phyloP scores from a whole-genome alignment of 2,797 vertebrate species.

The Tolypeutes matacus region DNA sequence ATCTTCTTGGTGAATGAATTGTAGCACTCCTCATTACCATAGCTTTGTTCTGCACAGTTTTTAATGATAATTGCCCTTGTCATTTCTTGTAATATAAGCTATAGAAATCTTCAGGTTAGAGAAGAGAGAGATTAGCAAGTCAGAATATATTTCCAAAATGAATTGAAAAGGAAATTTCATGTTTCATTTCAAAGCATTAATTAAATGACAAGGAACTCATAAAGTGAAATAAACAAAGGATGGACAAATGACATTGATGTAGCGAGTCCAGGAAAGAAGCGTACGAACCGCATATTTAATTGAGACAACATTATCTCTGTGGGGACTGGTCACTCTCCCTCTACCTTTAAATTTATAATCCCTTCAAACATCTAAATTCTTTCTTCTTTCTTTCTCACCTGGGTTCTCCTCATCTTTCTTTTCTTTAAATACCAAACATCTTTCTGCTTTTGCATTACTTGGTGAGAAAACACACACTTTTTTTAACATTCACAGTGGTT shows the following conservation, averaged over 20 bases:
- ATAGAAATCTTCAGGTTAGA: conserved; percentile 82
- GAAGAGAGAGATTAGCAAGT: conserved; percentile 84
- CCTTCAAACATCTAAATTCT: background rate
- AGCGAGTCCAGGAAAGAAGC: background rate
- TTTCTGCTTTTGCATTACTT: background rate
- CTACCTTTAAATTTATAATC: background rate
- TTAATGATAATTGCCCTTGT: conserved; percentile 88
- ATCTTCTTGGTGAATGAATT: conserved; percentile 79
- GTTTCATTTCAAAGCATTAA: conserved; percentile 84
- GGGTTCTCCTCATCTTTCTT: background rate
- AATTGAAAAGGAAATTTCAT: conserved; percentile 84
- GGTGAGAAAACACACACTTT: background rate
- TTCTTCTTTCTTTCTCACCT: conserved; percentile 1
- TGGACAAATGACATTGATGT: conserved; percentile 56
- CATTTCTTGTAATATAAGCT: conserved; percentile 84
- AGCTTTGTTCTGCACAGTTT: conserved; percentile 85
- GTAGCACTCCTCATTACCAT: conserved; percentile 84
- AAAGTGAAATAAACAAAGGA: conserved; percentile 76
- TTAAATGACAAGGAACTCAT: conserved; percentile 78
- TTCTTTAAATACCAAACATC: background rate
- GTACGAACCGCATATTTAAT: background rate
- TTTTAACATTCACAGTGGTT: background rate
- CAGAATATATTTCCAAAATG: conserved; percentile 85
- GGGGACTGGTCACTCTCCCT: background rate
- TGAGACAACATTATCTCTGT: background rate